Conservation (phyloP, 2,797 vertebrate genomes). For the Parauchenoglanis punctatus region DNA sequence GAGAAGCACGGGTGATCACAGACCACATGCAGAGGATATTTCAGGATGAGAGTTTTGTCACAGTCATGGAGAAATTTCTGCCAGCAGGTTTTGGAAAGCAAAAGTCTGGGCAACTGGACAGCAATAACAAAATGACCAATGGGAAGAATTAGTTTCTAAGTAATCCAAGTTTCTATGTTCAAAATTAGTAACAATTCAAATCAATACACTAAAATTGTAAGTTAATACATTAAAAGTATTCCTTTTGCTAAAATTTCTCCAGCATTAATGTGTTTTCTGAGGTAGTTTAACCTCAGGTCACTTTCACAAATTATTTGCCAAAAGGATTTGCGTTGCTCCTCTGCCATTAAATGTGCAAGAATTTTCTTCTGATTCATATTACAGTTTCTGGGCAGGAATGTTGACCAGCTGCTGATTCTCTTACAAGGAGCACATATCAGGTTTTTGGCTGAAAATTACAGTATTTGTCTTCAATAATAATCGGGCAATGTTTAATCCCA, state of each 20-base stretch:
- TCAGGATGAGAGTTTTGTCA: background rate
- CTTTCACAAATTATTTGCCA: no score
- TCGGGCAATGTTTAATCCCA: background rate
- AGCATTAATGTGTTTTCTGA: background rate
- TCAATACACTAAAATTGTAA: background rate
- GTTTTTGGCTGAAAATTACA: background rate
- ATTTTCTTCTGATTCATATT: background rate
- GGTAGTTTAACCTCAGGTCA: background rate
- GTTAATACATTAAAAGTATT: background rate
- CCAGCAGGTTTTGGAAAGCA: background rate
- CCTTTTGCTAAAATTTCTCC: background rate
- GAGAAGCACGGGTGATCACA: background rate
- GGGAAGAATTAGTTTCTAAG: background rate
- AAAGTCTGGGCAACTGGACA: background rate
- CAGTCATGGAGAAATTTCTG: background rate
- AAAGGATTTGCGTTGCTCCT: no score
- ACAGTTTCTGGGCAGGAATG: background rate
- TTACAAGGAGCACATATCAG: background rate
- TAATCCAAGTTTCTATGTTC: background rate
- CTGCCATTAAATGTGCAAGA: background rate
- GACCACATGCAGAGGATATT: background rate
- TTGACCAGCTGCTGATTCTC: background rate
- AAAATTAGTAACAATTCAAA: background rate
- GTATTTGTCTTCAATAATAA: background rate
- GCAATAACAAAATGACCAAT: background rate